phyloP scores from a whole-genome alignment of 2,888 invertebrate genomes.

The Drosophila mettleri region DNA sequence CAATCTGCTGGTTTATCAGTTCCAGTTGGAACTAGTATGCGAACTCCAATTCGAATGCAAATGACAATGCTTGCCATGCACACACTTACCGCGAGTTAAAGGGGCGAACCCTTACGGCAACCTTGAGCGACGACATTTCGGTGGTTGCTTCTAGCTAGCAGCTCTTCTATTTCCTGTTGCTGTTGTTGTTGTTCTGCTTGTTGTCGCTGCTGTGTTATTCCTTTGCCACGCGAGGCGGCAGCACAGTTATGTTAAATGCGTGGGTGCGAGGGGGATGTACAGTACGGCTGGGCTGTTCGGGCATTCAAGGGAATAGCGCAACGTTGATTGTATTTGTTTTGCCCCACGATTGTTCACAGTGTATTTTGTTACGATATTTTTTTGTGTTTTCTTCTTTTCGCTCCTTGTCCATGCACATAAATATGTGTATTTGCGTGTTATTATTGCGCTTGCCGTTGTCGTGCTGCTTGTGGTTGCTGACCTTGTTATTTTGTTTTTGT shows the following conservation, averaged over 20 bases:
- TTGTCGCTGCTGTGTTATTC: conserved; percentile 46
- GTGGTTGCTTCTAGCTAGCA: conserved; percentile 46
- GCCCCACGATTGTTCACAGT: conserved; percentile 39
- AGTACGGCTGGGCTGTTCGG: conserved; percentile 19
- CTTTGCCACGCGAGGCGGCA: conserved; percentile 32
- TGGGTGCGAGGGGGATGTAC: conserved; percentile 24
- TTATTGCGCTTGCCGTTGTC: conserved; percentile 20
- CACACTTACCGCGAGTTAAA: conserved; percentile 92
- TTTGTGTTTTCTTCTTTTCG: conserved; percentile 30
- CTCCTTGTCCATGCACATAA: conserved; percentile 23
- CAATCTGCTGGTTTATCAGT: conserved; percentile 12
- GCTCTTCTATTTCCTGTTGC: conserved; percentile 12
- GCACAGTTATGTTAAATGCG: conserved; percentile 31
- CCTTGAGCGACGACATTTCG: conserved; percentile 95
- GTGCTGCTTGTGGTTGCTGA: conserved; percentile 26
- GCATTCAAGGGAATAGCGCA: conserved; percentile 36
- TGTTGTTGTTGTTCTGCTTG: conserved; percentile 20
- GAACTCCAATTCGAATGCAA: conserved; percentile 21
- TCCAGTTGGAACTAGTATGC: conserved; percentile 20
- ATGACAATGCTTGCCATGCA: conserved; percentile 9
- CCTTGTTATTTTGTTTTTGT: conserved; percentile 69
- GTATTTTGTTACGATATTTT: conserved; percentile 50
- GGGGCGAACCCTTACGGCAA: conserved; percentile 95
- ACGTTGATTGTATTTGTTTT: conserved; percentile 26
- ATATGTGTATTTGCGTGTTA: conserved; percentile 30